Conservation (phyloP, 1,140 invertebrate species). For the Calosoma granatense region DNA sequence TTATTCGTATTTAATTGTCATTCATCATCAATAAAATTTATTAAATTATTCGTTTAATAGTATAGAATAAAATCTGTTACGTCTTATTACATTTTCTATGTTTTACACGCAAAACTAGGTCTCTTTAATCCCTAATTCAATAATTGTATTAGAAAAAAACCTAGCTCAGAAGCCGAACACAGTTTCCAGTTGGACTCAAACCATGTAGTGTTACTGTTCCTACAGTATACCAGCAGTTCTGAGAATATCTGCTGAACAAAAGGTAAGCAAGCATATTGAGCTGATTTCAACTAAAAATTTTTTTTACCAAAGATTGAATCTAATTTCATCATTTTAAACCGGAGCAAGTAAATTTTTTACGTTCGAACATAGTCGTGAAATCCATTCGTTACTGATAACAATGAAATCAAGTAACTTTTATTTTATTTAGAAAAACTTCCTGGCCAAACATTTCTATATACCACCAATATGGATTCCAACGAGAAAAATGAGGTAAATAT, state of each 20-base stretch:
- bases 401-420: not conserved
- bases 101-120: not conserved
- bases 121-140: conserved; percentile 1
- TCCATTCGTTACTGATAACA: not conserved
- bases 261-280: too few relatives aligned
- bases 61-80: not conserved
- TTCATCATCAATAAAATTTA: too few relatives aligned
- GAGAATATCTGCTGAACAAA: too few relatives aligned
- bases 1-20: too few relatives aligned
- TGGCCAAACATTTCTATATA: not conserved
- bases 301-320: not conserved
- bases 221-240: too few relatives aligned
- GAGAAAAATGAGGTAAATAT: not conserved
- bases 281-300: too few relatives aligned
- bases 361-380: not conserved
- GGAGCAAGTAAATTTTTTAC: not conserved
- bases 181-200: too few relatives aligned
- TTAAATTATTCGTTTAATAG: too few relatives aligned
- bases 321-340: too few relatives aligned
- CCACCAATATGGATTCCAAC: not conserved
- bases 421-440: not conserved
- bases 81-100: not conserved
- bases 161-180: too few relatives aligned
- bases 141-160: not conserved
- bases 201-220: too few relatives aligned